Evolutionary conservation across 2,113 vertebrate genomes (phyloP), one percentile per base, ranked within the genome.

Genomic region (Geococcyx californianus): DNA sequence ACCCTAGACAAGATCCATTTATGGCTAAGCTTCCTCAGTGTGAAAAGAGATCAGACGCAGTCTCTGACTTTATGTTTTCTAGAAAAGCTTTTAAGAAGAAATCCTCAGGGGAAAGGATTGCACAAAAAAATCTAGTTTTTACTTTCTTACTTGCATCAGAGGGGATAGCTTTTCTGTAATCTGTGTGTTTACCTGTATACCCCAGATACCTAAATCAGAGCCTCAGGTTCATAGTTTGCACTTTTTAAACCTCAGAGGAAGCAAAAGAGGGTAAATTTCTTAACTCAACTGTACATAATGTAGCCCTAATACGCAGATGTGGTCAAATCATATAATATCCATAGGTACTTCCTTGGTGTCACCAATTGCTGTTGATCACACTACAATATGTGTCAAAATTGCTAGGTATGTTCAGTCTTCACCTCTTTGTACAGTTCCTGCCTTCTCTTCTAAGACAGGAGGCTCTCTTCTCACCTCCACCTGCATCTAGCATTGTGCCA

Each of bases 21-120:
- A 62, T 17, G 83, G 70, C 45, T 93, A 88, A 88, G 78, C 90
- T 90, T 69, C 44, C 67, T 68, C 49, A 16, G 74, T 16, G 21
- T 82, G 74, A 91, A 94, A 94, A 76, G 38, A 68, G 69, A 94
- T 88, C 67, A 86, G 80, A 84, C 44, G 33, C 74, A 82, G 87
- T 26, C 13, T 70, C 66, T 60, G n/a, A 64, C 38, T 70, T 64
- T 0, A 55, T 42, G 45, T 87, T 80, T 94, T 72, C 69, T 44
- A 81, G 89, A 84, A 67, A 45, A 74, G 17, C 16, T 38, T 66
- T 51, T 25, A 66, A n/a, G 64, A 67, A 62, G 19, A 84, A 81
- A 70, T 49, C 54, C 6, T 58, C 26, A n/a, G n/a, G 5, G 40
- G 38, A 78, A 81, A 62, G 24, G 24, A 75, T 51, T 34, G 7